phyloP scores from a whole-genome alignment of 2,113 vertebrate genomes.

The Potamarius usumacintae region DNA sequence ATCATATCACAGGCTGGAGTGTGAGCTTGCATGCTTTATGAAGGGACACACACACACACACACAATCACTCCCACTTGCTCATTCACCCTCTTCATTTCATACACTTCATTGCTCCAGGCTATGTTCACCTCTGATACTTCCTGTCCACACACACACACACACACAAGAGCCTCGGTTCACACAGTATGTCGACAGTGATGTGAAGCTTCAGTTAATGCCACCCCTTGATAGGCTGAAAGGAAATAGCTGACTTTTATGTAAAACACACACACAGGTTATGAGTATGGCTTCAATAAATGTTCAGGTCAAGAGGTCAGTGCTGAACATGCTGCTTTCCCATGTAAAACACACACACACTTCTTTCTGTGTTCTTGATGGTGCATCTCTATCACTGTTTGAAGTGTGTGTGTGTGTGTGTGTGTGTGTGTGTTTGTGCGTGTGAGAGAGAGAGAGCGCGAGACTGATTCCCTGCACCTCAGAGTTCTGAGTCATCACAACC shows the following conservation, averaged over 20 bases:
- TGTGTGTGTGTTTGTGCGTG: not conserved
- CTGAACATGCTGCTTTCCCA: not conserved
- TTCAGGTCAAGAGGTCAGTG: not conserved
- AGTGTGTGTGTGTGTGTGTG: not conserved
- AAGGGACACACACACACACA: constrained; percentile 9
- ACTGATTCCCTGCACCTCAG: not conserved
- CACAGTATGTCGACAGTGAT: not conserved
- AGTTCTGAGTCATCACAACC: not conserved
- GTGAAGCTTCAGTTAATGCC: not conserved
- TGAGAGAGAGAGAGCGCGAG: not conserved
- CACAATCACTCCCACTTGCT: not conserved
- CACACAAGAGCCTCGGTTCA: not conserved
- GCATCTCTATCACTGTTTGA: not conserved
- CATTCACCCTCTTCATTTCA: not conserved
- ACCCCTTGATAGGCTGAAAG: not conserved
- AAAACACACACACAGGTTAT: not conserved
- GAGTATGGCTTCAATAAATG: not conserved
- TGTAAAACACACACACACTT: not conserved
- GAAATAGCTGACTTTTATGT: not conserved
- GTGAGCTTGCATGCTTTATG: constrained; percentile 27
- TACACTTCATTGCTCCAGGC: not conserved
- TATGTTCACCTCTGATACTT: constrained; percentile 12
- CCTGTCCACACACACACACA: constrained; percentile 16
- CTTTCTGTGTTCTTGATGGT: too few relatives aligned
- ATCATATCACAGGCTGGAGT: constrained; percentile 56